Evolutionary conservation across 1,140 invertebrate genomes (phyloP), one percentile per base, ranked within the genome.

Genomic region (Saccostrea glomerata): DNA sequence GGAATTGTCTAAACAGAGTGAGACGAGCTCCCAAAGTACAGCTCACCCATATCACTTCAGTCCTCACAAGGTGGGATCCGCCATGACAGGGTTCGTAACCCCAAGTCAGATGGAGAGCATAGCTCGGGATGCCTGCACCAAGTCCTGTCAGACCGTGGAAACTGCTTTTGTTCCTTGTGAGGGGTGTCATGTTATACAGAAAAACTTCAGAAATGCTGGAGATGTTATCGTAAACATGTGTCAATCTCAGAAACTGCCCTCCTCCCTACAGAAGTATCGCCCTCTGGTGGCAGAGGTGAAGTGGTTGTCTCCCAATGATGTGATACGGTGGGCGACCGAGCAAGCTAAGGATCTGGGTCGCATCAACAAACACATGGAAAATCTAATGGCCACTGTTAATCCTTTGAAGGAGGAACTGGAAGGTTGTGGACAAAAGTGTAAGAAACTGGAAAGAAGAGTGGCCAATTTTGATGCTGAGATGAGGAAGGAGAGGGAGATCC

Each of bases 151-250:
- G 91, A 95, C 94, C 36, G 88, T 90, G 36, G 94, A 95, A 83
- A 94, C 94, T 12, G 93, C 93, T 0, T 94, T 95, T 91, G 92
- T 94, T 2, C 94, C 94, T 23, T 95, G 94, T 91, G 94, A 94
- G 73, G 91, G 94, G 6, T 95, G 94, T 89, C 90, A 91, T 60
- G 82, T 92, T 9, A 93, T 94, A 63, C 94, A 95, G 88, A 92
- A 90, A 83, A 92, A 90, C 90, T 92, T 95, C 60, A 63, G 91
- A 77, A 91, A 92, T 86, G 87, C 92, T 40, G 93, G 93, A 1
- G 92, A 94, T 17, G 66, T 89, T 70, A 87, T 95, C 7, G 88
- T 93, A 12, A 90, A 92, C 54, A 89, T 93, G 12, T 94, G 94
- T 88, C 90, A 93, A 66, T 89, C 92, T 23, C 94, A 94, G 84